phyloP scores from a whole-genome alignment of 2,888 invertebrate genomes.

The Metellina segmentata region DNA sequence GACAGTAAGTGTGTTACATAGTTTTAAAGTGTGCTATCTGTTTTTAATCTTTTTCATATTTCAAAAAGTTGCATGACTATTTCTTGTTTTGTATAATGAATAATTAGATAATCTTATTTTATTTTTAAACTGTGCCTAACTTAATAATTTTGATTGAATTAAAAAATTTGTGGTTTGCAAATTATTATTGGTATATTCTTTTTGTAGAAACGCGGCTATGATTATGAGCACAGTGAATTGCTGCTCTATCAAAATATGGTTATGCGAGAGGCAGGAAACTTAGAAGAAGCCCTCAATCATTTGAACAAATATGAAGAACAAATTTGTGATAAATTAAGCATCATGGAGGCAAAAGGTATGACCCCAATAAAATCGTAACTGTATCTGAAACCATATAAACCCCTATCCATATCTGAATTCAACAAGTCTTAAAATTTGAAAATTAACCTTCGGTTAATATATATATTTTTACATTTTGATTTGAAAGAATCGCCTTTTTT shows the following conservation, averaged over 20 bases:
- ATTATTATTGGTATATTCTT: constrained; percentile 46
- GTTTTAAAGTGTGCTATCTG: not conserved
- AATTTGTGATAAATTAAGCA: constrained; percentile 96
- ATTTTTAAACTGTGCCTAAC: not conserved
- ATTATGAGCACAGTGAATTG: constrained; percentile 98
- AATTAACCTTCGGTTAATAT: no score
- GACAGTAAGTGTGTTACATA: constrained; percentile 83
- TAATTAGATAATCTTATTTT: constrained; percentile 64
- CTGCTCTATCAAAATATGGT: constrained; percentile 98
- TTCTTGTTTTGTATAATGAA: not conserved
- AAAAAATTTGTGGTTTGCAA: constrained; percentile 64
- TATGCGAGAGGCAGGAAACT: constrained; percentile 84
- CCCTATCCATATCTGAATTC: no score
- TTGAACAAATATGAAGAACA: constrained; percentile 92
- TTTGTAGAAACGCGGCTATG: constrained; percentile 84
- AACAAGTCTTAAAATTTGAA: no score
- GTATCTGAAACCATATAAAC: no score
- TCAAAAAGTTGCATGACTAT: not conserved
- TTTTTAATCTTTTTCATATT: not conserved
- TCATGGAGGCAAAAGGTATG: constrained; percentile 93
- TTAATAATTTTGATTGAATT: not conserved
- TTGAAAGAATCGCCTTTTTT: not conserved
- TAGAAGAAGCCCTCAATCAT: constrained; percentile 88
- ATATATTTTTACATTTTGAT: no score
- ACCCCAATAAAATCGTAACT: no score